Evolutionary conservation across 1,140 invertebrate species (phyloP).

Genomic region (Dinoponera quadriceps): DNA sequence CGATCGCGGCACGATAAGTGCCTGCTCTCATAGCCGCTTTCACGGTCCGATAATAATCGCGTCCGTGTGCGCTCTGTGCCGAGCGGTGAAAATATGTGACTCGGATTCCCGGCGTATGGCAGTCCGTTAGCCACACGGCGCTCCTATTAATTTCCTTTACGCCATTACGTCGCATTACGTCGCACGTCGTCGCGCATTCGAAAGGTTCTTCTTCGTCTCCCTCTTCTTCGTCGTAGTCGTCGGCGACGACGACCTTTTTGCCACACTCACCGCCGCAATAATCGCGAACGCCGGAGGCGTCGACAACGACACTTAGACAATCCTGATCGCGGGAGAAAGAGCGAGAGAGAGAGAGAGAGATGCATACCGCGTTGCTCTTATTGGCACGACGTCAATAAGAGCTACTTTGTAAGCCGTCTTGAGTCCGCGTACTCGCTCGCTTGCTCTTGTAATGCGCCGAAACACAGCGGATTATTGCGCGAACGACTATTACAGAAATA

Average conservation of each 20-base stretch:
- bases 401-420: constrained; percentile 34
- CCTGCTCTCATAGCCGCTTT: constrained; percentile 53
- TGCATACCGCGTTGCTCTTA: constrained; percentile 29
- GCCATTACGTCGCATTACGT: constrained; percentile 53
- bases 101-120: constrained; percentile 43
- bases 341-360: constrained; percentile 28
- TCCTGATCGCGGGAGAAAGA: constrained; percentile 30
- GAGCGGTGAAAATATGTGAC: constrained; percentile 44
- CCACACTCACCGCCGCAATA: constrained; percentile 39
- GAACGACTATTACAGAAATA: constrained; percentile 1
- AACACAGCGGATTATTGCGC: constrained; percentile 14
- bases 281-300: constrained; percentile 46
- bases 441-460: background rate
- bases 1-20: constrained; percentile 56
- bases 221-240: background rate
- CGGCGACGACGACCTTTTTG: constrained; percentile 29
- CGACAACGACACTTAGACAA: constrained; percentile 43
- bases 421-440: background rate
- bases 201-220: constrained; percentile 30
- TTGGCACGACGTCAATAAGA: constrained; percentile 40
- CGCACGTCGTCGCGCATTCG: constrained; percentile 49
- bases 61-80: constrained; percentile 19
- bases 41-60: constrained; percentile 56
- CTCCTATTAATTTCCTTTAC: constrained; percentile 56
- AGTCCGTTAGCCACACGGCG: constrained; percentile 38